Evolutionary conservation across 2,797 vertebrate species (phyloP).

Genomic region (Psittacula derbiana): DNA sequence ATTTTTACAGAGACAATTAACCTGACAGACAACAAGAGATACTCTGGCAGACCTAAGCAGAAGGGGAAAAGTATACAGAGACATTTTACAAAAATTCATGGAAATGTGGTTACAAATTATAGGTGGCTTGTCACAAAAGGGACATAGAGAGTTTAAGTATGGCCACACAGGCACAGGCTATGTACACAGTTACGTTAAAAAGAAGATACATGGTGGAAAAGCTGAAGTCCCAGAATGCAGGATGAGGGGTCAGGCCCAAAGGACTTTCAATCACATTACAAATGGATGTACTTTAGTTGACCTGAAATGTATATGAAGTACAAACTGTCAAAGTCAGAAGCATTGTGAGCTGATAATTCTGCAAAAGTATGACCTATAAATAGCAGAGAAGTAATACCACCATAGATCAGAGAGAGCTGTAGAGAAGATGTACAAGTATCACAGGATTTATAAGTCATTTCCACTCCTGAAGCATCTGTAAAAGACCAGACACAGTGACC

Average conservation of each 20-base stretch:
- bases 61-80: rapidly evolving
- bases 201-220: neutral
- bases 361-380: neutral
- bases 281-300: neutral
- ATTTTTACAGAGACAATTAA: neutral
- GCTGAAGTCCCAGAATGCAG: neutral
- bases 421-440: neutral
- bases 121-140: neutral
- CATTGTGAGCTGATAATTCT: neutral
- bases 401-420: neutral
- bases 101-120: neutral
- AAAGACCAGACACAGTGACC: neutral
- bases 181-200: neutral
- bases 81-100: neutral
- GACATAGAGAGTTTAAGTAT: neutral
- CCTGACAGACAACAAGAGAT: neutral
- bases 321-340: neutral
- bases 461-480: neutral
- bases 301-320: neutral
- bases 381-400: neutral
- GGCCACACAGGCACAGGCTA: neutral
- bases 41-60: neutral
- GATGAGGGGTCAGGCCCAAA: neutral
- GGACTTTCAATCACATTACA: neutral
- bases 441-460: neutral